Conservation (phyloP, 2,113 vertebrate genomes). For the Aptenodytes forsteri region DNA sequence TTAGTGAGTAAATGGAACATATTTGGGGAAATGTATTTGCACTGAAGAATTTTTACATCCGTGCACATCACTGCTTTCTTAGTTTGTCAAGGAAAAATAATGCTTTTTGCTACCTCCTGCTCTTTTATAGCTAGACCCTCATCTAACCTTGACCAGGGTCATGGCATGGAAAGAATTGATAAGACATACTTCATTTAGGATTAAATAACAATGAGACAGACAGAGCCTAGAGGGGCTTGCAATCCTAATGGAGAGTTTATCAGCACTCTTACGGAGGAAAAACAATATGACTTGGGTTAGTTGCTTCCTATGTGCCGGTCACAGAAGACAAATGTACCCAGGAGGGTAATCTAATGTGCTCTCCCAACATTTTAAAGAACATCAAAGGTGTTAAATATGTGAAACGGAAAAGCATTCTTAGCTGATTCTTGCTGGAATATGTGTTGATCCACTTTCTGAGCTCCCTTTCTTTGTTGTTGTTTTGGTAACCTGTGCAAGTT, state of each 20-base stretch:
- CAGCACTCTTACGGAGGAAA: not conserved
- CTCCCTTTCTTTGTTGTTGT: not conserved
- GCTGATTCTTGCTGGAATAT: not conserved
- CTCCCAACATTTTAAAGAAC: not conserved
- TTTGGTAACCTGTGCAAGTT: not conserved
- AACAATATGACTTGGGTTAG: not conserved
- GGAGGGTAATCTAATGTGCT: not conserved
- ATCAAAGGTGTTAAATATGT: not conserved
- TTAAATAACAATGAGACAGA: constrained; percentile 35
- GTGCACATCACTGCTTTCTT: not conserved
- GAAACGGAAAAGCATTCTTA: not conserved
- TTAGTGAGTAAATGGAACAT: not conserved
- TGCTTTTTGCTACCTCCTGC: not conserved
- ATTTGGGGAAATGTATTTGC: not conserved
- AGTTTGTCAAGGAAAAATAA: not conserved
- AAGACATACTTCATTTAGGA: constrained; percentile 50
- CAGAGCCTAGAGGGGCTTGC: constrained; percentile 4
- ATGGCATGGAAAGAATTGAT: constrained; percentile 39
- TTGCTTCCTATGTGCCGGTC: not conserved
- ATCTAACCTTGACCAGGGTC: constrained; percentile 41
- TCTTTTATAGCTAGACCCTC: not conserved
- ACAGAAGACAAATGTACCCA: not conserved
- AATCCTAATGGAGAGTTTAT: constrained; percentile 8
- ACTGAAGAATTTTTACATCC: not conserved
- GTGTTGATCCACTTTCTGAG: not conserved